phyloP scores from a whole-genome alignment of 1,140 invertebrate genomes.

The honey bee (Apis mellifera) region Amel_HAv3.1 CM009940.2:11690001-11690500 shows the following conservation, averaged over 20 bases:
- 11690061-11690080: background rate
- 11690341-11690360: background rate
- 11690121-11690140: background rate
- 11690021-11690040: slow-evolving; percentile 50
- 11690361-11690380: background rate
- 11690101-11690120: background rate
- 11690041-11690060: background rate
- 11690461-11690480: background rate
- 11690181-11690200: slow-evolving; percentile 13
- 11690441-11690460: background rate
- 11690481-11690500: background rate
- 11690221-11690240: background rate
- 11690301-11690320: background rate
- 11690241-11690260: background rate
- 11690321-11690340: background rate
- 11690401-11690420: background rate
- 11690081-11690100: background rate
- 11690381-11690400: background rate
- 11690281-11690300: background rate
- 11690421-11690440: background rate
- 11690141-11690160: background rate
- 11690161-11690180: background rate
- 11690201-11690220: slow-evolving; percentile 18
- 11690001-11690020: slow-evolving; percentile 41
- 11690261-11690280: background rate